phyloP scores from a whole-genome alignment of 1,140 invertebrate species.

The Bombus breviceps region DNA sequence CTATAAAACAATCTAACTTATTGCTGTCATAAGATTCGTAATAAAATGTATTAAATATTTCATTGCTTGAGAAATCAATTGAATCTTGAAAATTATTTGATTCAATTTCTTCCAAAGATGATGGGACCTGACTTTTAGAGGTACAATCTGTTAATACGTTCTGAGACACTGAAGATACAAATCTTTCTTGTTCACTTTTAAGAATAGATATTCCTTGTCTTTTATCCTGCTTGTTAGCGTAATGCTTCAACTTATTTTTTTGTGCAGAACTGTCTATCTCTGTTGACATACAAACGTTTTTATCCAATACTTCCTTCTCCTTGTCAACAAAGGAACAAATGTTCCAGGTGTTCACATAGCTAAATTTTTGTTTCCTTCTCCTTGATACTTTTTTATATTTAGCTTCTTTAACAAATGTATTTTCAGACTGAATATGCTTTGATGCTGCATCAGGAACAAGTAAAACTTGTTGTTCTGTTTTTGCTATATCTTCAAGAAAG shows the following conservation, averaged over 20 bases:
- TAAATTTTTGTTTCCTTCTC: slow-evolving; percentile 62
- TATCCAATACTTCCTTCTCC: neutral
- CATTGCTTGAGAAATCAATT: slow-evolving; percentile 39
- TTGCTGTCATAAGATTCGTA: neutral
- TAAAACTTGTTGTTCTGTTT: neutral
- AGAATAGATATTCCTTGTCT: neutral
- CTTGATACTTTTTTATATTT: slow-evolving; percentile 7
- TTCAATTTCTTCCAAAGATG: neutral
- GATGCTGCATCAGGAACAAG: neutral
- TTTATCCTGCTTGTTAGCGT: slow-evolving; percentile 5
- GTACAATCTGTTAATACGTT: neutral
- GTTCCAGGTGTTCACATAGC: slow-evolving; percentile 9
- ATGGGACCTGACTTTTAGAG: neutral
- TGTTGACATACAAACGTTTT: neutral
- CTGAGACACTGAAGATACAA: neutral
- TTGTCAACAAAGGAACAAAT: slow-evolving; percentile 16
- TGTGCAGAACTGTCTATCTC: neutral
- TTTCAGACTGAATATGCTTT: slow-evolving; percentile 1
- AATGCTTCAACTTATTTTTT: slow-evolving; percentile 10
- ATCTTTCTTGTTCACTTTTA: neutral
- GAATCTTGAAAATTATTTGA: neutral
- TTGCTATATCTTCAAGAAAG: neutral
- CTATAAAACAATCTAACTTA: neutral
- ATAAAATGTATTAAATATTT: slow-evolving; percentile 17
- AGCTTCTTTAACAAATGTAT: neutral